phyloP scores from a whole-genome alignment of 1,140 invertebrate species.

The Sarcophaga bullata region DNA sequence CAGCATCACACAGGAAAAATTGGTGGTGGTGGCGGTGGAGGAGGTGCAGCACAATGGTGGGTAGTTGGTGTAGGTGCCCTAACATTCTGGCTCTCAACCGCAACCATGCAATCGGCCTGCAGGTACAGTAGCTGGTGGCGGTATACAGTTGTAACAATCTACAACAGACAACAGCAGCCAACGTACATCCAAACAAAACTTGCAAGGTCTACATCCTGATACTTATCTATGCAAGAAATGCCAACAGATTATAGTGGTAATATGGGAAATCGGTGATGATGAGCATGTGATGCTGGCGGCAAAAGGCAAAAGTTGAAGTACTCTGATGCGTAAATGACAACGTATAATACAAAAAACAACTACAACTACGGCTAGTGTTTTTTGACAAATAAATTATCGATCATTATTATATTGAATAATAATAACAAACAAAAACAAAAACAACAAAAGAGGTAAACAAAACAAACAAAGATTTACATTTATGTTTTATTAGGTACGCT shows the following conservation, averaged over 20 bases:
- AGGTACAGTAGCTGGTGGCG: conserved; percentile 37
- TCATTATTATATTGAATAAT: conserved; percentile 14
- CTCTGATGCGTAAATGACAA: conserved; percentile 60
- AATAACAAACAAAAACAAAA: too few species aligned
- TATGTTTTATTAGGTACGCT: conserved; percentile 15
- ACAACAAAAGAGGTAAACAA: neutral
- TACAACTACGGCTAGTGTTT: conserved; percentile 24
- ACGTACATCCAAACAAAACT: conserved; percentile 45
- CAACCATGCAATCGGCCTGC: conserved; percentile 60
- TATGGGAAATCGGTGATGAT: conserved; percentile 56
- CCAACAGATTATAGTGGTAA: conserved; percentile 64
- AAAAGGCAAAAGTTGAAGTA: conserved; percentile 62
- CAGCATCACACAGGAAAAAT: conserved; percentile 46
- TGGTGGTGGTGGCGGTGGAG: conserved; percentile 44
- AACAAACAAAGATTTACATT: conserved; percentile 6
- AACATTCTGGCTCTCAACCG: conserved; percentile 61
- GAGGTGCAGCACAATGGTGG: conserved; percentile 41
- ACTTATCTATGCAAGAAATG: conserved; percentile 61
- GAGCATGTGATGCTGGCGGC: conserved; percentile 51
- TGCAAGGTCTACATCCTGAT: conserved; percentile 56
- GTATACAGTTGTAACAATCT: conserved; percentile 44
- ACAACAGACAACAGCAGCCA: conserved; percentile 54
- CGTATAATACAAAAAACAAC: conserved; percentile 33
- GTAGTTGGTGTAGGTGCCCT: conserved; percentile 55
- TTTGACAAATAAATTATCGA: conserved; percentile 27